phyloP scores from a whole-genome alignment of 2,113 vertebrate species.

The Platysteira castanea region DNA sequence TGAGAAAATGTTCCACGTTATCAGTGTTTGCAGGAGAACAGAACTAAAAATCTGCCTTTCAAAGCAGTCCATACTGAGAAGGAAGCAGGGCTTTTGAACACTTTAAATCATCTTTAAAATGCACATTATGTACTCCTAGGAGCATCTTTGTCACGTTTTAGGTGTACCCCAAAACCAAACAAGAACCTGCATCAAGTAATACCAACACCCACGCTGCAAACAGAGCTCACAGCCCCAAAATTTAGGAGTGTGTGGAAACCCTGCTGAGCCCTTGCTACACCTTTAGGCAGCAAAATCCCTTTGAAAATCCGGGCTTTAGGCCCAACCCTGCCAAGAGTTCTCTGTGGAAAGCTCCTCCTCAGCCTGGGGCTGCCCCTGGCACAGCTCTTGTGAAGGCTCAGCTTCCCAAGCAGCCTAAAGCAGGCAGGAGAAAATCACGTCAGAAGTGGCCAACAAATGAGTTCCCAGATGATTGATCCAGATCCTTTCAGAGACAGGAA shows the following conservation, averaged over 20 bases:
- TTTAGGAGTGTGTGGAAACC: background rate
- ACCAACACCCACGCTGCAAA: background rate
- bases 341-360: background rate
- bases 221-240: background rate
- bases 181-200: background rate
- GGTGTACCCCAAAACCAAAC: background rate
- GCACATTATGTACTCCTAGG: background rate
- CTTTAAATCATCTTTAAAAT: background rate
- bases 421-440: background rate
- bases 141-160: background rate
- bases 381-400: background rate
- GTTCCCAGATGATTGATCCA: background rate
- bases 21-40: background rate
- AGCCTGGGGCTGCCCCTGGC: background rate
- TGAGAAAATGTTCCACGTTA: background rate
- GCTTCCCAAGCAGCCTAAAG: background rate
- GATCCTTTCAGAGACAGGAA: background rate
- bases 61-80: background rate
- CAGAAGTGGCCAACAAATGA: background rate
- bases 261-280: background rate
- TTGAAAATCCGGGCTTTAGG: background rate
- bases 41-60: background rate
- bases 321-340: background rate
- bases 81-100: background rate
- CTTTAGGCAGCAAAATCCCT: background rate